These are phyloP conservation scores for Mythimna ferrago DNA, from an alignment of 2,888 invertebrate species.

Conservation along the genomic window DNA sequence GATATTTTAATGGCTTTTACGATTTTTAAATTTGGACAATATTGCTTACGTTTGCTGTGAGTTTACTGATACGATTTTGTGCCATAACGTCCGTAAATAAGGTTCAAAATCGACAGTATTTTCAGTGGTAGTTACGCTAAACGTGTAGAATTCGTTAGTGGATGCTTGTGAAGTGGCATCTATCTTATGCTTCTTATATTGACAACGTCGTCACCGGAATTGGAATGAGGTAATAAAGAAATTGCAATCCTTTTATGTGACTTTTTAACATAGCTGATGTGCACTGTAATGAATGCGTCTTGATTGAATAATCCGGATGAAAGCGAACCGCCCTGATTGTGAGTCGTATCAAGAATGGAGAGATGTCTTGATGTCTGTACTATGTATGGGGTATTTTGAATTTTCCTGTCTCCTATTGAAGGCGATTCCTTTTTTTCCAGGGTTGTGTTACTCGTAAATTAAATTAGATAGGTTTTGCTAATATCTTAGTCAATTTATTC, in stretches of 20 bases:
- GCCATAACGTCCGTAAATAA: fast-evolving
- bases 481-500: background rate
- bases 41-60: slow-evolving; percentile 27
- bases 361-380: slow-evolving; percentile 43
- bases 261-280: slow-evolving; percentile 75
- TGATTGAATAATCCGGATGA: slow-evolving; percentile 79
- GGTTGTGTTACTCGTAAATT: slow-evolving; percentile 1
- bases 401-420: slow-evolving; percentile 17
- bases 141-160: slow-evolving; percentile 74
- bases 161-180: slow-evolving; percentile 78
- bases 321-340: slow-evolving; percentile 68
- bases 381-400: slow-evolving; percentile 27
- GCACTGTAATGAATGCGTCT: slow-evolving; percentile 75
- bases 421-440: slow-evolving; percentile 13
- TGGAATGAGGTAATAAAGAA: slow-evolving; percentile 84
- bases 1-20: slow-evolving; percentile 45
- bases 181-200: slow-evolving; percentile 84
- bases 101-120: slow-evolving; percentile 27
- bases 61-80: slow-evolving; percentile 28
- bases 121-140: slow-evolving; percentile 33
- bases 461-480: slow-evolving; percentile 24
- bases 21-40: slow-evolving; percentile 62
- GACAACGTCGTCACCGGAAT: slow-evolving; percentile 79
- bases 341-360: slow-evolving; percentile 56
- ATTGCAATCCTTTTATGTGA: slow-evolving; percentile 80